A percentile compares a stretch with the other conserved stretches of the same genome.
phyloP scores from a whole-genome alignment of 2,113 vertebrate genomes.

The Corythoichthys intestinalis region DNA sequence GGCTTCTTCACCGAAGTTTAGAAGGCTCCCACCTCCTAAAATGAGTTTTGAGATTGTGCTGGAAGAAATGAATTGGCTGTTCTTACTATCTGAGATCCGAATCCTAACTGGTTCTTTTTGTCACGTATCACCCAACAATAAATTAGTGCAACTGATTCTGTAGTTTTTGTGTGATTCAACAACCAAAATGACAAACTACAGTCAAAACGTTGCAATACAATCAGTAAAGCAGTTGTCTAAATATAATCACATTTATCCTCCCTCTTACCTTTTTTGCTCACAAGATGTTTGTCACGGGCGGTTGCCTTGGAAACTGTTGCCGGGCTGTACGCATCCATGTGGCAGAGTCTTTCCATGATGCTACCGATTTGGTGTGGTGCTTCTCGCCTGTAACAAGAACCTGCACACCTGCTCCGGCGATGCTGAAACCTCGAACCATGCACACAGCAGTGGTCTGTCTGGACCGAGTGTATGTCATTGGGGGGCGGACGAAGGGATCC shows the following conservation, averaged over 20 bases:
- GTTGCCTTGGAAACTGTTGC: slow-evolving; percentile 86
- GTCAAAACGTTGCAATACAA: neutral
- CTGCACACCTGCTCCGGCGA: slow-evolving; percentile 77
- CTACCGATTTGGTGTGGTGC: slow-evolving; percentile 91
- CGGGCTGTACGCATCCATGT: slow-evolving; percentile 87
- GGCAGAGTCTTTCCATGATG: slow-evolving; percentile 83
- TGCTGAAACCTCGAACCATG: slow-evolving; percentile 91
- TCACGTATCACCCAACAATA: neutral
- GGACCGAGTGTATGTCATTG: slow-evolving; percentile 86
- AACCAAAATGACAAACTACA: neutral
- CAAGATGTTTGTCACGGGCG: slow-evolving; percentile 88
- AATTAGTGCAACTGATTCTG: neutral
- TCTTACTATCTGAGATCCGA: neutral
- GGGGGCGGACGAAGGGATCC: slow-evolving; percentile 84
- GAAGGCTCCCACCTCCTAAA: neutral
- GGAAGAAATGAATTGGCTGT: too few relatives aligned
- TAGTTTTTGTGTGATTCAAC: neutral
- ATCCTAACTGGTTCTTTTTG: neutral
- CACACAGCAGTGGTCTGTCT: slow-evolving; percentile 85
- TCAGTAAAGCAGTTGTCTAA: neutral
- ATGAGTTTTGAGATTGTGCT: neutral
- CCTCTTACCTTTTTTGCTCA: neutral
- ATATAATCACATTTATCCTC: neutral
- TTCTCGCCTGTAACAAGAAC: slow-evolving; percentile 85
- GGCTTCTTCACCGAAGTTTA: too few relatives aligned